Evolutionary conservation across 35 echinoderm and acorn worm species (phyloP), one percentile per base, ranked within the genome.

Genomic region (Stichopus chloronotus): DNA sequence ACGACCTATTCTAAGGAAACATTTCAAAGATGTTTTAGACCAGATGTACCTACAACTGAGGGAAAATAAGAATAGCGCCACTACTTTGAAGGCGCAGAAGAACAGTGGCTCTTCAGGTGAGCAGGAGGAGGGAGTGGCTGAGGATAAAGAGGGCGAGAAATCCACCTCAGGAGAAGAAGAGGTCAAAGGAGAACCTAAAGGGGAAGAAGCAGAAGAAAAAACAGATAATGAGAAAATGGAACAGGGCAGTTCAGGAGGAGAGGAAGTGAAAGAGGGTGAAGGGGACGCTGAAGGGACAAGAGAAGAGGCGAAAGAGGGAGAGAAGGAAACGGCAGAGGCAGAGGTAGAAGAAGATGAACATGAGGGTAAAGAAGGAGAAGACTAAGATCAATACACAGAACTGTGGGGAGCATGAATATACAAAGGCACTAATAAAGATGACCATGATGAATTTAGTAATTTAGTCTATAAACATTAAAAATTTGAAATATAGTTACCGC

Each of bases 1-100:
- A 92, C 88, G 96, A 56, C 94, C 96, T 53, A 76, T 58, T 8
- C 60, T 98, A 14, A 95, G 57, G 94, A 88, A 95, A 58, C 76
- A 94, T 63, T 98, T 91, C 59, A 58, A 81, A 20, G 88, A 58
- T 58, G 24, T 20, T 23, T 17, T 85, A 11, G 22, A 56, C n/a
- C 9, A 53, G 82, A 85, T 85, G 82, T 85, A 85, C 22, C 20
- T 5, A 14, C 54, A 85, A 58, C n/a, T 85, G 9, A 22, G 6
- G 58, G 82, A 58, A 58, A 16, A 85, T 12, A 85, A 58, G 16
- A 58, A 7, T 19, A 21, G 19, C 3, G 19, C 69, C 69, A 7
- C 13, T 6, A n/a, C 17, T n/a, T 6, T 7, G 22, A 65, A 65
- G 61, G 8, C 69, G 19, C 19, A 20, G 69, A 74, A 4, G 13